phyloP scores from a whole-genome alignment of 23 tunicate species.

The Halocynthia aurantium region DNA sequence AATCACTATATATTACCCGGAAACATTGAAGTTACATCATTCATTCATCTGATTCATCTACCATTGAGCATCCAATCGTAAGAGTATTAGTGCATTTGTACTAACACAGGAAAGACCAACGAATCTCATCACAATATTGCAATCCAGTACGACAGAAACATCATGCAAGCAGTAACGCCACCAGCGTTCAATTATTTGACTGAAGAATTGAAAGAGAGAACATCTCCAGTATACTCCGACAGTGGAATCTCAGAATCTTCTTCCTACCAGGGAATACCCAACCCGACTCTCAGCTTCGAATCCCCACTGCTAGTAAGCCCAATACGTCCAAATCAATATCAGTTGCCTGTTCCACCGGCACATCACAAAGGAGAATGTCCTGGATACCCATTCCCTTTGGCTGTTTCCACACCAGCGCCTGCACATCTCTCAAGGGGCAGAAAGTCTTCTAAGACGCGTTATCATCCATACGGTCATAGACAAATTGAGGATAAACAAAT shows the following conservation, averaged over 20 bases:
- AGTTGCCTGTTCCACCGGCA: neutral
- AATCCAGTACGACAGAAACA: too few relatives aligned
- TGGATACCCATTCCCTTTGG: neutral
- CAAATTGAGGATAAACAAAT: too few relatives aligned
- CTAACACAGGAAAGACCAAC: too few relatives aligned
- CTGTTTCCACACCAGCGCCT: conserved; percentile 6
- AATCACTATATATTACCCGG: too few relatives aligned
- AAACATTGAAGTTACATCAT: too few relatives aligned
- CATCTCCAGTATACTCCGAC: neutral
- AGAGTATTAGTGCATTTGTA: too few relatives aligned
- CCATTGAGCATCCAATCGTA: too few relatives aligned
- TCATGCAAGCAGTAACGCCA: too few relatives aligned
- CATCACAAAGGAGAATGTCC: neutral
- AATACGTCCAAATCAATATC: neutral
- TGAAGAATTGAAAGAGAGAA: too few relatives aligned
- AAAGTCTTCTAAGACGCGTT: neutral
- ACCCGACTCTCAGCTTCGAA: neutral
- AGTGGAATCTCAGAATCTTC: neutral
- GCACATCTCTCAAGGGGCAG: conserved; percentile 2
- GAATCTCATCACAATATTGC: too few relatives aligned
- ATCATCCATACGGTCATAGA: neutral
- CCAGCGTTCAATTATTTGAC: too few relatives aligned
- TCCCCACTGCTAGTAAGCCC: conserved; percentile 5
- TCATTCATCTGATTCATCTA: too few relatives aligned
- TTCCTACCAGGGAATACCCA: neutral